Base-by-base conservation (phyloP, 2,888 invertebrate genomes). In the Luffia ferchaultella region DNA sequence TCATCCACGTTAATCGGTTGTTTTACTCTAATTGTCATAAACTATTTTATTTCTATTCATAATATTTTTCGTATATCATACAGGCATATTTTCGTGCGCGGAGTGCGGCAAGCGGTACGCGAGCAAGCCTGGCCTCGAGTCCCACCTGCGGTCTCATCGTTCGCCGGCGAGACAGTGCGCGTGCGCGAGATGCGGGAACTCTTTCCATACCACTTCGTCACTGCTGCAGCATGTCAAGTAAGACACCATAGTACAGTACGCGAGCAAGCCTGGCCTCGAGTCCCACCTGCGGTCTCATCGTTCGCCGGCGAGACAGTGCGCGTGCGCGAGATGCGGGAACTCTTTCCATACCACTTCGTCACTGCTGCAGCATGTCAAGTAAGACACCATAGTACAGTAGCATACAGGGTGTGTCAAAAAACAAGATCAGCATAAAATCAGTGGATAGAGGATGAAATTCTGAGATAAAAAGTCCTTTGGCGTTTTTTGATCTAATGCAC, bases 201-300 rank as follows among this genome's bases (percentile, higher is more conserved):
- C 62, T 16, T 68, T 73, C 51, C 59, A 63, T 2, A 62, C 62
- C 47, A 57, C 58, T 0, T 52, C 53, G 1, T 64, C 67, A 1
- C 57, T 76, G 45, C 63, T 63, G 16, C 63, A 64, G 19, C 76
- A 76, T 55, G 57, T 67, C 52, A 67, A 63, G 76, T 74, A 54
- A 57, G 54, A 58, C 9, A 20, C 15, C n/a, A 15, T n/a, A n/a
- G n/a, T n/a, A n/a, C n/a, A n/a, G n/a, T 60, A 55, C 55, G 52
- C 47, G 46, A 54, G 51, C 5, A 55, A 52, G 48, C 50, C 52
- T 17, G 61, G 58, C 1, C 52, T 61, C 40, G 61, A 62, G 7
- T 56, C 58, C 5, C 62, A 61, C 42, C 45, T 54, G 7, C 49
- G 46, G 5, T n/a, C 46, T 45, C 49, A 54, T 54, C 18, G 51